phyloP scores from a whole-genome alignment of 2,888 invertebrate genomes.

The Amphipoea lucens region DNA sequence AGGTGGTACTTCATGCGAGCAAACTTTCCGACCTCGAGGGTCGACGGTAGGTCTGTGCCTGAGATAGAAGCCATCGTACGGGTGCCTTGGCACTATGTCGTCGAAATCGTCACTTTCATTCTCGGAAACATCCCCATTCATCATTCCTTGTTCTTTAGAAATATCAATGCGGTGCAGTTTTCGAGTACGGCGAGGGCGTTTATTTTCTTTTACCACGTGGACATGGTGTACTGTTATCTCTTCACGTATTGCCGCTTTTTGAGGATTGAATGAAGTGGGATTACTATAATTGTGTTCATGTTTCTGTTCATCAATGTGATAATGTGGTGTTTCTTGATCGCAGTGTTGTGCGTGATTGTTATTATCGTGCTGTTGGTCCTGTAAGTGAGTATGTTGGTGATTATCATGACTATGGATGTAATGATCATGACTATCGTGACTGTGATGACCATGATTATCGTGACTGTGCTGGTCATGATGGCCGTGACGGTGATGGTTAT shows the following conservation, averaged over 20 bases:
- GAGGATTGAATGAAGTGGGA: constrained; percentile 14
- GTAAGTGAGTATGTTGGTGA: constrained; percentile 48
- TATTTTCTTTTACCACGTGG: constrained; percentile 73
- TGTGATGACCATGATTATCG: constrained; percentile 11
- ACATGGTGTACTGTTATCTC: constrained; percentile 74
- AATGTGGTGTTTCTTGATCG: constrained; percentile 29
- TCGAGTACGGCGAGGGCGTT: constrained; percentile 64
- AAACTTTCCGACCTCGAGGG: constrained; percentile 83
- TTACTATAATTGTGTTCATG: constrained; percentile 29
- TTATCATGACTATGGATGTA: constrained; percentile 51
- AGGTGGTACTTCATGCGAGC: constrained; percentile 85
- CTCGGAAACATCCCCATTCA: constrained; percentile 79
- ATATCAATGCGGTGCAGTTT: constrained; percentile 66
- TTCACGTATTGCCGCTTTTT: constrained; percentile 47
- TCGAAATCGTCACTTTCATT: constrained; percentile 79
- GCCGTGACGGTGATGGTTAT: not conserved
- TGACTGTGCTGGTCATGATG: constrained; percentile 22
- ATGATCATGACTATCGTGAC: constrained; percentile 15
- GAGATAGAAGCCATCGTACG: constrained; percentile 88
- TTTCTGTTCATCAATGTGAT: constrained; percentile 27
- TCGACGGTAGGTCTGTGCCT: constrained; percentile 84
- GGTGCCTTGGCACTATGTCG: constrained; percentile 85
- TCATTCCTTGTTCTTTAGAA: constrained; percentile 56
- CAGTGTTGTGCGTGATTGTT: constrained; percentile 40
- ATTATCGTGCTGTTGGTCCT: constrained; percentile 33